Base-by-base conservation (phyloP, 2,888 invertebrate species). In the Herminia tarsipennalis region DNA sequence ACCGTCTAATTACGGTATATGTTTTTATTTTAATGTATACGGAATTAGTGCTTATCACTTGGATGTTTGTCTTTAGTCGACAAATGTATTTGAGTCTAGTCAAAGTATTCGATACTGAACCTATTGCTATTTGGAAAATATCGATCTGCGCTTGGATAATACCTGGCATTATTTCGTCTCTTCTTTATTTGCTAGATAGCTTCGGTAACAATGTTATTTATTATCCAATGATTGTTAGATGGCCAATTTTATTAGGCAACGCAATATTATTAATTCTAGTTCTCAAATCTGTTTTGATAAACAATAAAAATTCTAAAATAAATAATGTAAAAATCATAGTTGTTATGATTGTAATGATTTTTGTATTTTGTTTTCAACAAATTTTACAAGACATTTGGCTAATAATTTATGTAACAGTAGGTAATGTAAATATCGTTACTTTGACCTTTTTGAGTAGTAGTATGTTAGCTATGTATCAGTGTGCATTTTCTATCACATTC, bases 31-130 rank as follows among this genome's bases (percentile, higher is more conserved):
- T 81, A 38, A 56, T 77, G 0, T 87, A 83, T 49, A 76, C 86
- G 0, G 90, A 90, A 53, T 63, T 80, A 30, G 66, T 66, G 0
- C 66, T 88, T 1, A 72, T 87, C 0, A 52, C 61, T 1, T 90
- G 90, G 89, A 90, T 87, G 87, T 84, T 78, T 35, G 56, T 83
- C 2, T 90, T 87, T 35, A 89, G 73, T 21, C 81, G 76, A 27
- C 80, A 83, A 14, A 87, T 90, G 77, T 81, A 88, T 38, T 65
- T 76, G 1, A 76, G 73, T 45, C 70, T 89, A 32, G 89, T 86
- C 5, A 83, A 76, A 60, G 80, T 89, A 9, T 83, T 88, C 34
- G 62, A 59, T 35, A 56, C 61, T 0, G 52, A 70, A 1, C 56
- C 60, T 1, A 44, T 46, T 2, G 71, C 59, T 5, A 48, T 87